These are phyloP conservation scores for Apotomis betuletana DNA, from an alignment of 2,888 invertebrate genomes.

Conservation along the genomic window DNA sequence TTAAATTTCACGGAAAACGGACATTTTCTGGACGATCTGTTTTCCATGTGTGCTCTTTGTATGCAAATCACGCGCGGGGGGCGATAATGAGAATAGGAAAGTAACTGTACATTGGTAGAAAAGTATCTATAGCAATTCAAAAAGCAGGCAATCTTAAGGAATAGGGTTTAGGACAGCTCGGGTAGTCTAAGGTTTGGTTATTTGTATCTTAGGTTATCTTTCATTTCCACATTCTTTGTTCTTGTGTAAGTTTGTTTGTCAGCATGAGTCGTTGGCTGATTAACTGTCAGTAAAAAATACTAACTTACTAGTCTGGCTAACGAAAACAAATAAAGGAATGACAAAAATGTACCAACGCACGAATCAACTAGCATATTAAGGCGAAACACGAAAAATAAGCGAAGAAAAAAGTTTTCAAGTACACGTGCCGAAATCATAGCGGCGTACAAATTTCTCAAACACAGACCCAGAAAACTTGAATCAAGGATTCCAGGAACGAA, in stretches of 20 bases:
- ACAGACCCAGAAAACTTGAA: constrained; percentile 12
- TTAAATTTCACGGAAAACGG: constrained; percentile 77
- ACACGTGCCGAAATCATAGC: constrained; percentile 8
- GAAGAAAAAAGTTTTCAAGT: constrained; percentile 11
- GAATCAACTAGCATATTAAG: not conserved
- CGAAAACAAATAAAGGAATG: too few relatives aligned
- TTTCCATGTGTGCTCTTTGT: constrained; percentile 22
- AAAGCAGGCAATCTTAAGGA: too few relatives aligned
- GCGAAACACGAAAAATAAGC: constrained; percentile 3
- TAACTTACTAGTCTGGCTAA: too few relatives aligned
- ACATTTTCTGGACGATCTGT: constrained; percentile 36
- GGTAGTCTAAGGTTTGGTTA: too few relatives aligned
- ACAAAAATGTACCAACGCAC: too few relatives aligned
- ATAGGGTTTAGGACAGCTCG: too few relatives aligned
- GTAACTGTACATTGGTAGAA: not conserved
- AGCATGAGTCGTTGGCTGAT: too few relatives aligned
- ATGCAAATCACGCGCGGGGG: constrained; percentile 21
- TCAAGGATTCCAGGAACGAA: constrained; percentile 16
- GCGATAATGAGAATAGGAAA: constrained; percentile 18
- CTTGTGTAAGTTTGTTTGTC: too few relatives aligned
- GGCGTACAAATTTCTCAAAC: constrained; percentile 6
- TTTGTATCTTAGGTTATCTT: too few relatives aligned
- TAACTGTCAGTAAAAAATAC: too few relatives aligned
- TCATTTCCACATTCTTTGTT: too few relatives aligned
- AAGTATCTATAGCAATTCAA: too few relatives aligned